A percentile compares a stretch with the other conserved stretches of the same genome.
Evolutionary conservation across 2,888 invertebrate species (phyloP).

Genomic region (Pachycephus smyrnensis): DNA sequence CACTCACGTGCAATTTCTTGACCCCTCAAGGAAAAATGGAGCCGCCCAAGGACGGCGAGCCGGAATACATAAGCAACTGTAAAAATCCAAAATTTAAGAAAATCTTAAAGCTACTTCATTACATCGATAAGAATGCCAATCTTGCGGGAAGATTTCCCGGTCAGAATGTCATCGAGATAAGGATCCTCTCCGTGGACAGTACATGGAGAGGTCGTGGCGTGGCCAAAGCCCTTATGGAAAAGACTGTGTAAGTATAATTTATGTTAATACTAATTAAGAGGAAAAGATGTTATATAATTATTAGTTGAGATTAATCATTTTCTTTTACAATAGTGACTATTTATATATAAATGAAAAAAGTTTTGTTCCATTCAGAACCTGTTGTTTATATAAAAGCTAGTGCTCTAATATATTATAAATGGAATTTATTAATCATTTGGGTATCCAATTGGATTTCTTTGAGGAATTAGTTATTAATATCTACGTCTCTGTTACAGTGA

Average conservation of each 20-base stretch:
- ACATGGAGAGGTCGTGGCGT: slow-evolving; percentile 77
- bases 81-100: slow-evolving; percentile 74
- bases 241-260: slow-evolving; percentile 72
- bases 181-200: slow-evolving; percentile 76
- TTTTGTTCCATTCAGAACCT: background rate
- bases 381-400: slow-evolving; percentile 1
- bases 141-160: slow-evolving; percentile 72
- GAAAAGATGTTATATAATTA: background rate
- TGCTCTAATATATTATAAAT: background rate
- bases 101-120: slow-evolving; percentile 73
- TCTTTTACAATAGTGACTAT: background rate
- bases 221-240: slow-evolving; percentile 73
- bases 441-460: slow-evolving; percentile 21
- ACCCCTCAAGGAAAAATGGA: slow-evolving; percentile 60
- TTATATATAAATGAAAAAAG: background rate
- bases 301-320: background rate
- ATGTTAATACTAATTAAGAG: background rate
- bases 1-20: slow-evolving; percentile 9
- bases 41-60: slow-evolving; percentile 66
- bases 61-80: slow-evolving; percentile 67
- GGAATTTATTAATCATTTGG: background rate
- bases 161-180: slow-evolving; percentile 72
- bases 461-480: background rate
- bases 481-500: slow-evolving; percentile 69
- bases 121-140: slow-evolving; percentile 71